Evolutionary conservation across 2,888 invertebrate genomes (phyloP).

Genomic region (Heliconius sara): DNA sequence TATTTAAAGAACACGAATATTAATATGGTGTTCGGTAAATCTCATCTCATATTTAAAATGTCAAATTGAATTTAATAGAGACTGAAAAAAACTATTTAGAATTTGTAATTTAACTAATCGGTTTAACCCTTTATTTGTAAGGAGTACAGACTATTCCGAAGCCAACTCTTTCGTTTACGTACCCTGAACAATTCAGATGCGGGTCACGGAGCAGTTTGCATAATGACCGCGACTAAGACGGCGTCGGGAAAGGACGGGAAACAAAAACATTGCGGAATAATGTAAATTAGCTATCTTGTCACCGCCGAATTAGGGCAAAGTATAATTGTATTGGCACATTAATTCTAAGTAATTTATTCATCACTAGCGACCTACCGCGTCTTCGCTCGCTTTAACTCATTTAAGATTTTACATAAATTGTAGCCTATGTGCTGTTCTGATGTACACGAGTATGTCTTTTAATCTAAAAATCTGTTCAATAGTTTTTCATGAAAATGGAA

Average conservation of each 20-base stretch:
- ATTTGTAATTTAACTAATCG: constrained; percentile 15
- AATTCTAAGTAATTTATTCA: constrained; percentile 21
- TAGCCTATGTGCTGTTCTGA: no score
- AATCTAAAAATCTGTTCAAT: no score
- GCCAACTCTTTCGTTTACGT: constrained; percentile 31
- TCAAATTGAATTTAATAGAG: neutral
- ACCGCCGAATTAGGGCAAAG: constrained; percentile 35
- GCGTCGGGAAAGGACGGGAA: constrained; percentile 44
- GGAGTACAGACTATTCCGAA: constrained; percentile 16
- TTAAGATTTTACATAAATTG: no score
- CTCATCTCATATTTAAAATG: neutral
- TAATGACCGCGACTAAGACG: constrained; percentile 53
- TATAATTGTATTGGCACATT: constrained; percentile 25
- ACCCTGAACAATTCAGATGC: constrained; percentile 49
- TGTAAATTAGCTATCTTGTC: constrained; percentile 53
- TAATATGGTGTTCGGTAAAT: neutral
- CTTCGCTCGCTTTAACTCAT: neutral
- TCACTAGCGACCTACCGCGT: neutral
- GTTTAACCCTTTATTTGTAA: constrained; percentile 16
- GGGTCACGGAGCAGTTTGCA: constrained; percentile 55
- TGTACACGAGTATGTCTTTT: no score
- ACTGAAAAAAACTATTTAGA: neutral
- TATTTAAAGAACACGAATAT: no score
- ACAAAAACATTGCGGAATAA: constrained; percentile 58
- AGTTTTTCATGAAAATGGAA: no score